Conservation (phyloP, 2,113 vertebrate species). For the Seriola aureovittata region DNA sequence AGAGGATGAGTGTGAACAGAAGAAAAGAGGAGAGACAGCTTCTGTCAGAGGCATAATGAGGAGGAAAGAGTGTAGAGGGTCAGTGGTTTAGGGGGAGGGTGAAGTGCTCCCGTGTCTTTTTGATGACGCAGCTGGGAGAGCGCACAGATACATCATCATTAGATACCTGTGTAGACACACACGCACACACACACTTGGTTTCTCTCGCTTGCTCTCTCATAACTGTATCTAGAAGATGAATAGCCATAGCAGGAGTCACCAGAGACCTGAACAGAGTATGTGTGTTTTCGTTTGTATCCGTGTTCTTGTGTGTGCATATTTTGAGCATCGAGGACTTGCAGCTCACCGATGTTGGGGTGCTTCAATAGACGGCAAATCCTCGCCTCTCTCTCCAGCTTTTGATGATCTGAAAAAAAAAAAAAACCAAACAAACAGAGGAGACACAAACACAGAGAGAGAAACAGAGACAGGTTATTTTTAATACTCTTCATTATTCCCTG, state of each 20-base stretch:
- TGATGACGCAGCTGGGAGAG: conserved; percentile 66
- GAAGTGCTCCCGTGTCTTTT: conserved; percentile 27
- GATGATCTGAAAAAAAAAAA: conserved; percentile 81
- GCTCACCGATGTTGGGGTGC: conserved; percentile 86
- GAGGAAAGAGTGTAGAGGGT: conserved; percentile 39
- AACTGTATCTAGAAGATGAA: conserved; percentile 72
- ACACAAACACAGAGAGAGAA: conserved; percentile 42
- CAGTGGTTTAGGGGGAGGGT: conserved; percentile 39
- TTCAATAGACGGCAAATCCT: conserved; percentile 87
- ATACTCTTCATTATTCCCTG: conserved; percentile 24
- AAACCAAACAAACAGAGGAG: conserved; percentile 28
- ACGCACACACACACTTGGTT: conserved; percentile 14
- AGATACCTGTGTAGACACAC: conserved; percentile 22
- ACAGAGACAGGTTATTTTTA: conserved; percentile 53
- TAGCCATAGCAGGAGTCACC: conserved; percentile 52
- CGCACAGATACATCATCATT: conserved; percentile 74
- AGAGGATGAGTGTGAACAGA: conserved; percentile 19
- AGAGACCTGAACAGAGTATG: conserved; percentile 52
- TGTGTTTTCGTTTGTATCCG: conserved; percentile 23
- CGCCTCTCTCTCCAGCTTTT: conserved; percentile 87
- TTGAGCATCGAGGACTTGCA: conserved; percentile 28
- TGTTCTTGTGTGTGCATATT: conserved; percentile 1
- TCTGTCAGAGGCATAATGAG: conserved; percentile 46
- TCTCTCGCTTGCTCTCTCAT: conserved; percentile 4
- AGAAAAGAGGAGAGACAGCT: conserved; percentile 19